phyloP scores from a whole-genome alignment of 1,140 invertebrate genomes.

The Drosophila kikkawai region DNA sequence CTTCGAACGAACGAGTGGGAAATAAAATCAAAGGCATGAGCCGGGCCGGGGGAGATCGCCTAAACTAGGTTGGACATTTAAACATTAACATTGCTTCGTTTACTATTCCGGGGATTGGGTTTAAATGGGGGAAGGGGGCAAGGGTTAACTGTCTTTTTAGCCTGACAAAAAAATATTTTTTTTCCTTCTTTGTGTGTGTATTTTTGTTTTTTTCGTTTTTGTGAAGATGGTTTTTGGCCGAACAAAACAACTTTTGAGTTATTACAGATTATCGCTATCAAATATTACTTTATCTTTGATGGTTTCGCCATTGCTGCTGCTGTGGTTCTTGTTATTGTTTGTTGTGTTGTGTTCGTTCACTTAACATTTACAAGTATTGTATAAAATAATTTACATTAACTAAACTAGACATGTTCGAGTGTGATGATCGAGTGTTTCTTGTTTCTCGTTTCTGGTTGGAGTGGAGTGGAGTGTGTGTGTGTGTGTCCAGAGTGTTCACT shows the following conservation, averaged over 20 bases:
- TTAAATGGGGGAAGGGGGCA: background rate
- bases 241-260: constrained; percentile 77
- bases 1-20: constrained; percentile 22
- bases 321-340: constrained; percentile 28
- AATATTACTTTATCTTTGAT: constrained; percentile 33
- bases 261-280: constrained; percentile 59
- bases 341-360: constrained; percentile 49
- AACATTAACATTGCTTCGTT: constrained; percentile 62
- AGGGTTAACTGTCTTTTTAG: constrained; percentile 44
- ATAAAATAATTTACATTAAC: constrained; percentile 84
- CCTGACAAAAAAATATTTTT: constrained; percentile 27
- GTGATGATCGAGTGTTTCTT: constrained; percentile 19
- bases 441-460: constrained; percentile 12
- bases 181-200: background rate
- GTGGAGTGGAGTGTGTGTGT: constrained; percentile 15
- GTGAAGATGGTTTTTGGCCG: constrained; percentile 60
- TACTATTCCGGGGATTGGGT: constrained; percentile 5
- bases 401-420: constrained; percentile 66
- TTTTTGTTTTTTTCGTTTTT: constrained; percentile 1
- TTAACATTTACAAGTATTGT: constrained; percentile 71
- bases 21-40: constrained; percentile 52
- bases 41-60: constrained; percentile 59
- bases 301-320: constrained; percentile 28
- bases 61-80: constrained; percentile 62
- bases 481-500: constrained; percentile 15